Conservation (phyloP, 2,888 invertebrate species). For the Amiota minor region DNA sequence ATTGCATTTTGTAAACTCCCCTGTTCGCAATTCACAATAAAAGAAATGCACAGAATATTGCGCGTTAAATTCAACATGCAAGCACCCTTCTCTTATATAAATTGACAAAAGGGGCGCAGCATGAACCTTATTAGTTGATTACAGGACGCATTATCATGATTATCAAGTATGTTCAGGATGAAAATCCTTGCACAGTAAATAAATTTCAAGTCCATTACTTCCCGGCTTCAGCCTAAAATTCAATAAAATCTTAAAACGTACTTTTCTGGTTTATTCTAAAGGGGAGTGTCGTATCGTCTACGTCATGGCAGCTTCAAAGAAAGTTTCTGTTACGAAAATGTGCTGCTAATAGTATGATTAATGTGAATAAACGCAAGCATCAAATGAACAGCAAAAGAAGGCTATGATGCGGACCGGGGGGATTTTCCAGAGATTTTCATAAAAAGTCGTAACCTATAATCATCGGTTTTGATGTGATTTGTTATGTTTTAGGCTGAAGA, state of each 20-base stretch:
- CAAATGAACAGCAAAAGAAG: slow-evolving; percentile 50
- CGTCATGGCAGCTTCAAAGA: slow-evolving; percentile 19
- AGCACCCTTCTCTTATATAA: slow-evolving; percentile 28
- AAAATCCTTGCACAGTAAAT: slow-evolving; percentile 53
- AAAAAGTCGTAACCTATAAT: slow-evolving; percentile 46
- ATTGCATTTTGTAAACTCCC: slow-evolving; percentile 52
- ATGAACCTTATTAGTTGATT: slow-evolving; percentile 75
- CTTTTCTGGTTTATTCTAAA: slow-evolving; percentile 37
- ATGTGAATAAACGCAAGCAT: slow-evolving; percentile 60
- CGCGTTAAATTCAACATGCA: slow-evolving; percentile 67
- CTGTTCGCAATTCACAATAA: slow-evolving; percentile 36
- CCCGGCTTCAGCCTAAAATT: slow-evolving; percentile 43
- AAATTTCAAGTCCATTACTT: slow-evolving; percentile 46
- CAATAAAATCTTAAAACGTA: slow-evolving; percentile 42
- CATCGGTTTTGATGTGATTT: slow-evolving; percentile 46
- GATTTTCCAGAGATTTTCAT: slow-evolving; percentile 32
- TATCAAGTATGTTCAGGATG: slow-evolving; percentile 67
- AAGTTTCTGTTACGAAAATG: slow-evolving; percentile 46
- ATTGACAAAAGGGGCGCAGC: slow-evolving; percentile 47
- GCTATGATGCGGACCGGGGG: slow-evolving; percentile 18
- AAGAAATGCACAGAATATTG: slow-evolving; percentile 68
- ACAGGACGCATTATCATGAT: slow-evolving; percentile 75
- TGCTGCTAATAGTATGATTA: slow-evolving; percentile 74
- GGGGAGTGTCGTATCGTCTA: slow-evolving; percentile 59
- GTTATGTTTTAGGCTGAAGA: slow-evolving; percentile 28